Evolutionary conservation across 2,113 vertebrate genomes (phyloP), one percentile per base, ranked within the genome.

Genomic region (Garra rufa): DNA sequence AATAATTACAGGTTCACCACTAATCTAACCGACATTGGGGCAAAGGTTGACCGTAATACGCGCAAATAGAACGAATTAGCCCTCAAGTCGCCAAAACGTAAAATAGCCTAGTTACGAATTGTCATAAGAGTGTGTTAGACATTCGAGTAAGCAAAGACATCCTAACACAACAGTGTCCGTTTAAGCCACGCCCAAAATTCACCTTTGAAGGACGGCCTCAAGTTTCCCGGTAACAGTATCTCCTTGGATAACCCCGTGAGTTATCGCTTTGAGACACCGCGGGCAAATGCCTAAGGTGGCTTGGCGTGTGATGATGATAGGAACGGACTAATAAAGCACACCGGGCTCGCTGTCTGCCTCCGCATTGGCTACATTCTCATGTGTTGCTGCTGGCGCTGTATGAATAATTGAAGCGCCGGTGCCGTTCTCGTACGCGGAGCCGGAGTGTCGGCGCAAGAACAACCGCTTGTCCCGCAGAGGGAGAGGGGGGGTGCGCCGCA

Each of bases 371-470:
- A 93, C 95, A 95, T 92, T 95, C 92, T 93, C 94, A 94, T 96
- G 93, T 93, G 92, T 96, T 96, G 96, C 96, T 97, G 90, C 95
- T 95, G 96, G 96, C 96, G 85, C 89, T 93, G 69, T 88, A 95
- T 98, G 89, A 96, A 99, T 98, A 95, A 98, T 99, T 96, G 91
- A 99, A 93, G 55, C 85, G 85, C 89, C 34, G 94, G 93, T 94
- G 91, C 83, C 1, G 78, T 85, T 63, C 61, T 34, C 26, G 41
- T 59, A 21, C 52, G 48, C 19, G 85, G 1, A 88, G 85, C 90
- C 63, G 70, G 24, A 75, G 70, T 76, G 75, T 57, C 46, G 34
- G 76, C 21, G n/a, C 41, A 44, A 48, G 59, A 65, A 46, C 57
- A 63, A 46, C 24, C 43, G 41, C 61, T 26, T 6, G 76, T 44